Conservation (phyloP, 2,888 invertebrate species). For the Bombylius major region DNA sequence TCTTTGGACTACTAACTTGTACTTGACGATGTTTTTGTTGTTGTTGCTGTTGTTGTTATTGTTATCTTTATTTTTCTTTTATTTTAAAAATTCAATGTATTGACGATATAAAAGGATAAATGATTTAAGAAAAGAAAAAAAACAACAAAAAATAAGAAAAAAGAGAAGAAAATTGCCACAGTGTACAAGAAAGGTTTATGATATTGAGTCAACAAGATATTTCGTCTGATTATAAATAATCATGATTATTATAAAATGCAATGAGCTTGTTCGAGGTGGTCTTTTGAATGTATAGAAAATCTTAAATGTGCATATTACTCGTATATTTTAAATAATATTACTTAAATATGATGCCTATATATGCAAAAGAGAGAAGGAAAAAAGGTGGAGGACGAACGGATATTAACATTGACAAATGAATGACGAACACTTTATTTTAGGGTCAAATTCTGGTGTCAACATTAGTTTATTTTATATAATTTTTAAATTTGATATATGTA, state of each 20-base stretch:
- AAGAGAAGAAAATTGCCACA: background rate
- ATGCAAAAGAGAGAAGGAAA: too few relatives aligned
- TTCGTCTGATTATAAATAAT: conserved; percentile 11
- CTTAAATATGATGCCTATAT: too few relatives aligned
- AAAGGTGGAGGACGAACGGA: too few relatives aligned
- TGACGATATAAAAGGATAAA: background rate
- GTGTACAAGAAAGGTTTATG: conserved; percentile 6
- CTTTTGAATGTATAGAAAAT: background rate
- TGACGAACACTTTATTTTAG: background rate
- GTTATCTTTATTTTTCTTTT: too few relatives aligned
- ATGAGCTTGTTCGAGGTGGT: conserved; percentile 6
- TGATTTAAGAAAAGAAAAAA: background rate
- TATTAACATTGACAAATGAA: too few relatives aligned
- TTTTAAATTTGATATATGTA: background rate
- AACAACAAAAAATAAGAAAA: background rate
- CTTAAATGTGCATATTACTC: too few relatives aligned
- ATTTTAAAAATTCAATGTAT: too few relatives aligned
- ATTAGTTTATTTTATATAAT: background rate
- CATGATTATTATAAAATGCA: conserved; percentile 11
- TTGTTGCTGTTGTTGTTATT: too few relatives aligned
- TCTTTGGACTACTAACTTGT: too few relatives aligned
- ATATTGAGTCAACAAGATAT: conserved; percentile 13
- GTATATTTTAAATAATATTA: too few relatives aligned
- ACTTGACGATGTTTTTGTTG: too few relatives aligned
- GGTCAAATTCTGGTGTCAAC: background rate